These are phyloP conservation scores for Cordilura impudica DNA, from an alignment of 2,888 invertebrate species.

Conservation along the genomic window DNA sequence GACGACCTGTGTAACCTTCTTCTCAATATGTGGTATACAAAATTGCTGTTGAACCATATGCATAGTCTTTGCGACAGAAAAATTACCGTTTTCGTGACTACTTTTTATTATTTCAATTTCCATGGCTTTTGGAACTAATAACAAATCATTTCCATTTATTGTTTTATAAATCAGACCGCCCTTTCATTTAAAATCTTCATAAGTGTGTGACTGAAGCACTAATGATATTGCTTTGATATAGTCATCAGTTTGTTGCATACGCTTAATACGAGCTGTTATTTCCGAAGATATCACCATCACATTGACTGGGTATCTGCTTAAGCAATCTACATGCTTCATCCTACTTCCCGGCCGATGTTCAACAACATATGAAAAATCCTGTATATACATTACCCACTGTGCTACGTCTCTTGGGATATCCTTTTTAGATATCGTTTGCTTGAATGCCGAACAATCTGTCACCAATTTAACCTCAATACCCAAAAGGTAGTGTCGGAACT, in stretches of 20 bases:
- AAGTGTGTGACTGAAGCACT: slow-evolving; percentile 5
- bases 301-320: slow-evolving; percentile 40
- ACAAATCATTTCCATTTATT: slow-evolving; percentile 52
- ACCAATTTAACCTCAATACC: slow-evolving; percentile 35
- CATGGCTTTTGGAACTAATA: slow-evolving; percentile 46
- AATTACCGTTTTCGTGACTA: slow-evolving; percentile 54
- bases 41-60: slow-evolving; percentile 13
- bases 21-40: slow-evolving; percentile 25
- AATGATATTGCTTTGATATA: slow-evolving; percentile 14
- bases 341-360: slow-evolving; percentile 29
- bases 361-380: slow-evolving; percentile 61
- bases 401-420: slow-evolving; percentile 62
- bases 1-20: slow-evolving; percentile 6
- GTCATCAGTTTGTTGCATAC: slow-evolving; percentile 37
- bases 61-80: slow-evolving; percentile 24
- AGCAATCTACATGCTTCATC: slow-evolving; percentile 51
- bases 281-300: slow-evolving; percentile 31
- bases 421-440: slow-evolving; percentile 49
- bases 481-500: slow-evolving; percentile 42
- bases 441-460: slow-evolving; percentile 46
- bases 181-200: slow-evolving; percentile 40
- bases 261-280: slow-evolving; percentile 18
- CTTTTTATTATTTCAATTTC: slow-evolving; percentile 51
- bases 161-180: slow-evolving; percentile 28
- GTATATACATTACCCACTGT: slow-evolving; percentile 63